phyloP scores from a whole-genome alignment of 2,888 invertebrate genomes.

The Andrena chrysosceles region DNA sequence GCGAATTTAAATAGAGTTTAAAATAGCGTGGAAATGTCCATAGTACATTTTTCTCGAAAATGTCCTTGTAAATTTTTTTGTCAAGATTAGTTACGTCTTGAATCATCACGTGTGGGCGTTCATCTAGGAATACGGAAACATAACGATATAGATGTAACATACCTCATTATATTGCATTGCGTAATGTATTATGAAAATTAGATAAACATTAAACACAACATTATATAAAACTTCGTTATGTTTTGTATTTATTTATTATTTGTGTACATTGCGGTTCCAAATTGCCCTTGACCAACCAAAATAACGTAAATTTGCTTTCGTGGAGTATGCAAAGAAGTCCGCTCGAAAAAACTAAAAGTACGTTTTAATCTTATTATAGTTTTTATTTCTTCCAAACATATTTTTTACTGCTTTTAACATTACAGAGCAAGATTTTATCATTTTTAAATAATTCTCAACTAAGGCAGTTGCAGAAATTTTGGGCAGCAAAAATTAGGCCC shows the following conservation, averaged over 20 bases:
- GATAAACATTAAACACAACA: slow-evolving; percentile 55
- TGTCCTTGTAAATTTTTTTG: slow-evolving; percentile 42
- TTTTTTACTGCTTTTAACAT: too few species aligned
- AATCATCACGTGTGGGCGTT: slow-evolving; percentile 46
- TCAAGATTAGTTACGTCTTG: slow-evolving; percentile 55
- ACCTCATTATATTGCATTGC: slow-evolving; percentile 60
- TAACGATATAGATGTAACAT: slow-evolving; percentile 57
- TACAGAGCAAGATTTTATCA: too few species aligned
- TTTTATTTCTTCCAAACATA: too few species aligned
- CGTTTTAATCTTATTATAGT: too few species aligned
- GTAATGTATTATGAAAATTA: slow-evolving; percentile 61
- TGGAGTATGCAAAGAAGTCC: too few species aligned
- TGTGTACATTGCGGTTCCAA: background rate
- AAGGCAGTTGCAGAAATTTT: too few species aligned
- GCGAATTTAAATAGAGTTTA: slow-evolving; percentile 28
- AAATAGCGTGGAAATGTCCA: slow-evolving; percentile 4
- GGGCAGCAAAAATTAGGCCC: too few species aligned
- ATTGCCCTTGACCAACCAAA: background rate
- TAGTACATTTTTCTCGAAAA: slow-evolving; percentile 31
- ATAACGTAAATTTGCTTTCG: too few species aligned
- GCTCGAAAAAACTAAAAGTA: too few species aligned
- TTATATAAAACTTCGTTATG: slow-evolving; percentile 27
- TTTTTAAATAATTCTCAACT: too few species aligned
- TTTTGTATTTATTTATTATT: slow-evolving; percentile 23
- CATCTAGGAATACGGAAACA: slow-evolving; percentile 30